Conservation (phyloP, 2,113 vertebrate species). For the Macroglossus sobrinus region DNA sequence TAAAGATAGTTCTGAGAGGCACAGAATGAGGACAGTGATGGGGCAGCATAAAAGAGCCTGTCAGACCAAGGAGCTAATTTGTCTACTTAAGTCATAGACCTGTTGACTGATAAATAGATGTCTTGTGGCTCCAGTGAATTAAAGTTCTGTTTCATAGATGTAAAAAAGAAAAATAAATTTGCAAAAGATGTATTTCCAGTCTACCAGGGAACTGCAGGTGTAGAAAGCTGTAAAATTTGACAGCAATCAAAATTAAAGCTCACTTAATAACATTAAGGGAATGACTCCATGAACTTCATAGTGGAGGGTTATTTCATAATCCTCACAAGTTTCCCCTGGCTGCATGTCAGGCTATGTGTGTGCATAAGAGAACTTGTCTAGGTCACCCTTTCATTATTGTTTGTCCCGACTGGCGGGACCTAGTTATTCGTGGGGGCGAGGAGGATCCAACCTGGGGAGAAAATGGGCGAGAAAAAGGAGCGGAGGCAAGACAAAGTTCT, state of each 20-base stretch:
- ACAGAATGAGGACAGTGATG: background rate
- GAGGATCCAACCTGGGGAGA: too few relatives aligned
- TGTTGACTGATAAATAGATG: background rate
- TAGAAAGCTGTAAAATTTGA: conserved; percentile 21
- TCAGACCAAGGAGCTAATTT: background rate
- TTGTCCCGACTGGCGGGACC: too few relatives aligned
- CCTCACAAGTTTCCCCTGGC: background rate
- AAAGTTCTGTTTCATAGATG: background rate
- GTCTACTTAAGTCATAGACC: background rate
- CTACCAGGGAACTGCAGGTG: background rate
- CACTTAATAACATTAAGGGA: background rate
- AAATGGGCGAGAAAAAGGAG: too few relatives aligned
- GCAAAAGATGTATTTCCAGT: background rate
- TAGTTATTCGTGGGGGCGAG: too few relatives aligned
- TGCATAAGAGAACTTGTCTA: background rate
- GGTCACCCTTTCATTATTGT: background rate
- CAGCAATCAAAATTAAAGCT: conserved; percentile 6
- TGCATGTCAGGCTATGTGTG: background rate
- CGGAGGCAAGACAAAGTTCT: too few relatives aligned
- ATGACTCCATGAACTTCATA: background rate
- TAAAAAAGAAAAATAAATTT: conserved; percentile 4
- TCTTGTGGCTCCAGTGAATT: background rate
- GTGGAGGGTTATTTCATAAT: background rate
- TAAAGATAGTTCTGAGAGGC: background rate
- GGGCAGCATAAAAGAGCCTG: background rate